Base-by-base conservation (phyloP, 2,113 vertebrate genomes). In the Leptobrachium leishanense region DNA sequence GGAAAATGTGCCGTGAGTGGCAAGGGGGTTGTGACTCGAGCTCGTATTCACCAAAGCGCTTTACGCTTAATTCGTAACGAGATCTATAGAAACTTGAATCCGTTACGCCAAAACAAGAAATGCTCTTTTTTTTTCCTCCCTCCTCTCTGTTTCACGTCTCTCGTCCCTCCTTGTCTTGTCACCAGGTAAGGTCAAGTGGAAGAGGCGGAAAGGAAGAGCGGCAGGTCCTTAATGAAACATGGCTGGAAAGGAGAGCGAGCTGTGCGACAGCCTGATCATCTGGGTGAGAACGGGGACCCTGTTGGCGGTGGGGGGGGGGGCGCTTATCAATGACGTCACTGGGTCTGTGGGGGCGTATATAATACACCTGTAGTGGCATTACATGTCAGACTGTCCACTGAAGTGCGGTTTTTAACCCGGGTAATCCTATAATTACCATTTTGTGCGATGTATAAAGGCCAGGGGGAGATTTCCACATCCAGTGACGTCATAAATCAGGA, bases 261-360 rank as follows among this genome's bases (percentile, higher is more conserved):
- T 92, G 69, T 92, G 90, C 65, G 91, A 93, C 12, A 95, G 93
- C 85, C 91, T 95, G 20, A 83, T 91, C 42, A 83, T 92, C 76
- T 95, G 93, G 93, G 93, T 95, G 85, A 92, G 93, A 62, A 39
- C 4, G 46, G 20, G 67, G 13, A 13, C 5, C 12, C n/a, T 7
- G 70, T 13, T 50, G 44, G 68, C 43, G 12, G 11, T 50, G 44
- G 68, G 68, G 64, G 54, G 44, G 68, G 68, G 64, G 54, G 66
- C 4, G 54, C n/a, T 10, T 39, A 20, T 6, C 0, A 57, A 8
- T 77, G 68, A 79, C 68, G 69, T 79, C 68, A 66, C 43, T 12
- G 2, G 13, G 64, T 11, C 7, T 6, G 9, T 42, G 44, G 40
- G 44, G 44, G 50, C 12, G 65, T 11, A 62, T 31, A 5, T 11